Base-by-base conservation (phyloP, 2,113 vertebrate genomes). In the Hippoglossus stenolepis region DNA sequence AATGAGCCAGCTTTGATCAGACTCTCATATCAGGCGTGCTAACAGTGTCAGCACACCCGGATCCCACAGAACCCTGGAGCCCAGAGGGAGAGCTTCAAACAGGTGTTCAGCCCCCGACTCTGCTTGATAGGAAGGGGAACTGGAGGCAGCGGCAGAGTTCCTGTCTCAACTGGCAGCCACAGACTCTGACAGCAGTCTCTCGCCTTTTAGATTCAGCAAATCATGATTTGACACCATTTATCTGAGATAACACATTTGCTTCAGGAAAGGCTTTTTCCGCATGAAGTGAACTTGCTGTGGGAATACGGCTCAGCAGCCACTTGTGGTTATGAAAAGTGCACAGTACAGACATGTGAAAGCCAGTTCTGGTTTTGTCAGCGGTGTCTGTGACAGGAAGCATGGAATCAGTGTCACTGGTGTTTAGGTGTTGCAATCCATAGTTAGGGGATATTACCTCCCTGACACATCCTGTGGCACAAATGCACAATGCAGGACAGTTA, bases 1-100 rank as follows among this genome's bases (percentile, higher is more conserved):
- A 93, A 93, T 87, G 84, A 92, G 89, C 91, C 85, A 85, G 93
- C 94, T 95, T 95, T 95, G 93, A 95, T 95, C 93, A 94, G 90
- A 75, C 91, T 90, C 92, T 93, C 88, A 89, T 90, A 92, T 93
- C 92, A 93, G 89, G 82, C 88, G 64, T 85, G 92, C 88, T 92
- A 93, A 93, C 92, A 84, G 85, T 93, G 94, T 93, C 90, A 87
- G 91, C 91, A 73, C 93, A 91, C 91, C 80, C 89, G 68, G 93
- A 94, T 93, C 90, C 91, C 91, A 90, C 89, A 87, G 92, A 89
- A 90, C 88, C 92, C 90, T 58, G 79, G 86, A 91, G 85, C 84
- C 85, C 85, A 66, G 78, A 78, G 86, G 79, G 63, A 83, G 80
- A 83, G 85, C 87, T 92, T 92, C 90, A 90, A 93, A 90, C 77